Evolutionary conservation across 2,113 vertebrate genomes (phyloP).

Genomic region (Callaeas wilsoni): DNA sequence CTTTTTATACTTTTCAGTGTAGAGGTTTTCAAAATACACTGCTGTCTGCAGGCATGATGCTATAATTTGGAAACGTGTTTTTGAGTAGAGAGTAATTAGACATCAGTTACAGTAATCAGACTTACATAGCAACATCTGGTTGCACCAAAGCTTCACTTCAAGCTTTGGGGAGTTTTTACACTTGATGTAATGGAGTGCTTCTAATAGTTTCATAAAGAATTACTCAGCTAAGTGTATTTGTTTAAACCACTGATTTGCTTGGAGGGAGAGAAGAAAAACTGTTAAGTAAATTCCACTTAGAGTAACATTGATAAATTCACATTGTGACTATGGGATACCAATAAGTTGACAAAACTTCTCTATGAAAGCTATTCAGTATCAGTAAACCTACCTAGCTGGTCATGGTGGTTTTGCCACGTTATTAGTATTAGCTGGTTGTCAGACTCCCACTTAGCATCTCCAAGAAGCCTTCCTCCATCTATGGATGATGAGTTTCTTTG

Average conservation of each 20-base stretch:
- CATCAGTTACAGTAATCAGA: background rate
- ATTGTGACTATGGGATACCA: background rate
- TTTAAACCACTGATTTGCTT: background rate
- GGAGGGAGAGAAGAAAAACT: background rate
- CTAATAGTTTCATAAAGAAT: background rate
- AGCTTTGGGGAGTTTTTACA: background rate
- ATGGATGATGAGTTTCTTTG: background rate
- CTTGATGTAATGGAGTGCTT: background rate
- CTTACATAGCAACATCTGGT: background rate
- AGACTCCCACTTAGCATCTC: background rate
- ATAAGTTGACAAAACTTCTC: background rate
- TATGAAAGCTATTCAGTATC: background rate
- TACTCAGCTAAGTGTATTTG: background rate
- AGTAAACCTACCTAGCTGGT: background rate
- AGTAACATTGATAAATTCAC: background rate
- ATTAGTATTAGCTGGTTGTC: background rate
- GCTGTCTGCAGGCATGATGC: background rate
- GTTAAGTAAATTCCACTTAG: background rate
- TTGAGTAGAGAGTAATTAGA: background rate
- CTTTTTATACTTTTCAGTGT: background rate
- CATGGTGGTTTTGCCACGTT: fast-evolving
- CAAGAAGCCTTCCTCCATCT: background rate
- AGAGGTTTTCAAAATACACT: background rate
- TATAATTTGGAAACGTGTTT: background rate
- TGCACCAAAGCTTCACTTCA: background rate